Evolutionary conservation across 1,140 invertebrate genomes (phyloP), one percentile per base, ranked within the genome.

Genomic region (Battus philenor): DNA sequence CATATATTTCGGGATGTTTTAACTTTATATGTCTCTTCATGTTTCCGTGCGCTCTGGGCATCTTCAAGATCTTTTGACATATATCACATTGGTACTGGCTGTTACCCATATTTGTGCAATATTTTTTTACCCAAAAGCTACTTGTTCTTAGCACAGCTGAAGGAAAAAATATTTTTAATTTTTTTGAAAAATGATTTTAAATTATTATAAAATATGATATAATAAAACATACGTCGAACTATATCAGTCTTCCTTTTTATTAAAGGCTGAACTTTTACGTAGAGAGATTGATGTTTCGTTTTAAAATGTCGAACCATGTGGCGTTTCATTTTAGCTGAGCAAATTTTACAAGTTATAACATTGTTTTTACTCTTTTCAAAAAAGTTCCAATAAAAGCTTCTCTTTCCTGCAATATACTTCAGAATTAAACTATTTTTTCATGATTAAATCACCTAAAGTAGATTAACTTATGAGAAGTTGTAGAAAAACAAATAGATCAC

Each of bases 31-130:
- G 38, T 6, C 38, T 22, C 9, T 29, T 41, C 38, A 41, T 16
- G 13, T 41, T 41, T 1, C 38, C 38, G 15, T 41, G 24, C 9
- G 24, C 38, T 41, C 17, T 41, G 1, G 24, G 38, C 38, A 41
- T 29, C 10, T 41, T 41, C 2, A 41, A n/a, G 16, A 41, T 2
- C 0, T 17, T 29, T 1, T 16, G 2, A 26, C 38, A 41, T 6
- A 41, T 27, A 10, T 29, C 13, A 11, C 38, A 41, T 7, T 29
- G 24, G n/a, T 16, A 41, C 16, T 41, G 13, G 4, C 17, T 41
- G 9, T 27, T n/a, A 8, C 38, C 24, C 5, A 41, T 27, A 4
- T 41, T 17, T 4, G 26, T 17, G n/a, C 8, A 17, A 27, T 41
- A 41, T 29, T 41, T 41, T 16, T 15, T 17, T 11, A 30, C 10